phyloP scores from a whole-genome alignment of 2,888 invertebrate genomes.

The Ametastegia equiseti region DNA sequence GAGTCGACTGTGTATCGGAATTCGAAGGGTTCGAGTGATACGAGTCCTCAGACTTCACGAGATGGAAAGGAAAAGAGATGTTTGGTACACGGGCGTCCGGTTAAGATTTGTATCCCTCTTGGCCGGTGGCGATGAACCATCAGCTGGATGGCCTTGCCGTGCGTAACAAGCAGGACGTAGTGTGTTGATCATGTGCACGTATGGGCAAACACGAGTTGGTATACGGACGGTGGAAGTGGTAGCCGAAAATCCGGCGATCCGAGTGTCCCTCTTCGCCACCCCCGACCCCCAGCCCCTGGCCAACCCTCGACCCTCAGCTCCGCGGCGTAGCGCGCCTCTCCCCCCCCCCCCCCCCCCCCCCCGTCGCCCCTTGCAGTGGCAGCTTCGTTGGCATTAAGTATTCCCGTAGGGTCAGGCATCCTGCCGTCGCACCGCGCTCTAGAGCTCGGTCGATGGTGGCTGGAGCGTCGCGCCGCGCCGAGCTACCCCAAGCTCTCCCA shows the following conservation, averaged over 20 bases:
- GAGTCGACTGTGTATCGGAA: background rate
- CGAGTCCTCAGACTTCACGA: no score
- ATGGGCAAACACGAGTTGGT: background rate
- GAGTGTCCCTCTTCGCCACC: conserved; percentile 43
- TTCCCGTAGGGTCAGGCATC: conserved; percentile 70
- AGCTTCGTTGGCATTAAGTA: conserved; percentile 71
- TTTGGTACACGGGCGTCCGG: background rate
- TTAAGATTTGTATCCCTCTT: conserved; percentile 32
- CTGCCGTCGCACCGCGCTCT: conserved; percentile 55
- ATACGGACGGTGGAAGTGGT: background rate
- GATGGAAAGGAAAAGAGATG: background rate
- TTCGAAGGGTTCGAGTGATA: background rate
- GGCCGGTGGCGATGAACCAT: conserved; percentile 40
- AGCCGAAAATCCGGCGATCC: conserved; percentile 28
- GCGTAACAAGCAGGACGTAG: conserved; percentile 43
- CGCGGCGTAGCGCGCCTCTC: conserved; percentile 52
- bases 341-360: conserved; percentile 51
- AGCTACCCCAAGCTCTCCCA: conserved; percentile 48
- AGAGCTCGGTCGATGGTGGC: conserved; percentile 55
- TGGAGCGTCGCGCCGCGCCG: conserved; percentile 60
- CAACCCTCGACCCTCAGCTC: conserved; percentile 53
- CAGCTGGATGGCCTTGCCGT: conserved; percentile 38
- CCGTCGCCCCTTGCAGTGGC: conserved; percentile 57
- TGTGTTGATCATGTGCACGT: background rate
- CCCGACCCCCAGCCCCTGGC: no score